These are phyloP conservation scores for Phyllotis vaccarum DNA, from an alignment of 2,797 vertebrate genomes.

Conservation along the genomic window DNA sequence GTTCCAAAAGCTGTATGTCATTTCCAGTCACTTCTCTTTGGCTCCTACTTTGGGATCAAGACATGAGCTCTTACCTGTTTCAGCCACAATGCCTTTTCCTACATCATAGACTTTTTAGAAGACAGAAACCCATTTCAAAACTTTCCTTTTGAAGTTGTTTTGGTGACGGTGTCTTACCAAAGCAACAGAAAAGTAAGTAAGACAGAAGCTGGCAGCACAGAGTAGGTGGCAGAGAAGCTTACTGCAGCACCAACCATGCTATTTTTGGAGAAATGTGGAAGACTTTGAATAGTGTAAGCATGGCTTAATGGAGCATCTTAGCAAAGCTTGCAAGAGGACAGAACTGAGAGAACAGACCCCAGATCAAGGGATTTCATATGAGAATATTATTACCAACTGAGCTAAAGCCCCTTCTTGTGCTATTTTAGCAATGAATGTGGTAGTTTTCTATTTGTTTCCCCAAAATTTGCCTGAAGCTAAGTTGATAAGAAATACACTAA, in stretches of 20 bases:
- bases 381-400: background rate
- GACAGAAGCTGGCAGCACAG: background rate
- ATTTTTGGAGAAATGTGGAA: background rate
- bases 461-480: background rate
- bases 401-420: background rate
- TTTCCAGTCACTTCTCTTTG: background rate
- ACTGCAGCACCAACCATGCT: no score
- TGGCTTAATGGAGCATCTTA: background rate
- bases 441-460: background rate
- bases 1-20: background rate
- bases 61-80: background rate
- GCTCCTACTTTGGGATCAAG: background rate
- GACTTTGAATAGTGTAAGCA: background rate
- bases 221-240: no score
- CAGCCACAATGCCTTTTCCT: background rate
- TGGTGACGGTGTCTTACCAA: background rate
- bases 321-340: background rate
- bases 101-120: background rate
- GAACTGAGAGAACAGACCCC: background rate
- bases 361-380: background rate
- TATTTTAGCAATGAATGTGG: background rate
- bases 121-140: background rate
- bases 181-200: background rate
- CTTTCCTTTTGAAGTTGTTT: background rate
- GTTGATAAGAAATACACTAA: background rate